Evolutionary conservation across 2,888 invertebrate genomes (phyloP).

Genomic region (Dolichopus griseipennis): DNA sequence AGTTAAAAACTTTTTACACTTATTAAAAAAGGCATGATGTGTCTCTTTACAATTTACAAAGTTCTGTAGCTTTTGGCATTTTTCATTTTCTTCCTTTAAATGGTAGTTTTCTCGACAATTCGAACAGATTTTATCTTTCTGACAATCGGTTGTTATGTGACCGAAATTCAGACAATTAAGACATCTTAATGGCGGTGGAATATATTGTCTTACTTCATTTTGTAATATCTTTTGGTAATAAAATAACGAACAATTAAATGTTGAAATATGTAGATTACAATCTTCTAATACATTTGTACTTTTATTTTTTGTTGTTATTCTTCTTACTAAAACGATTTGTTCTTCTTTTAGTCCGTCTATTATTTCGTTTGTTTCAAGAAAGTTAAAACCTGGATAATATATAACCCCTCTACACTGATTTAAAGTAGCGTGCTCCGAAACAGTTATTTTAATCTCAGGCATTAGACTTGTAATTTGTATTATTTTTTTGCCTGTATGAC

Average conservation of each 20-base stretch:
- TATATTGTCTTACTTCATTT: neutral
- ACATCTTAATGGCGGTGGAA: neutral
- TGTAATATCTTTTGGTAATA: neutral
- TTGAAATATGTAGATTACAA: neutral
- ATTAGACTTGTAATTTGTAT: slow-evolving; percentile 9
- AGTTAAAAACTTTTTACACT: neutral
- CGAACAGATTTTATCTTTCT: neutral
- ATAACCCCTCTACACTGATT: slow-evolving; percentile 14
- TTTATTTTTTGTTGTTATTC: neutral
- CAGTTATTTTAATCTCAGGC: neutral
- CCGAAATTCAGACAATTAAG: neutral
- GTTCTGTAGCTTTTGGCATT: neutral
- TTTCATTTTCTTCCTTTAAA: neutral
- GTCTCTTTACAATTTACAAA: neutral
- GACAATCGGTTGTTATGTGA: neutral
- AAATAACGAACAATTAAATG: neutral
- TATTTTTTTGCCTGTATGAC: slow-evolving; percentile 14
- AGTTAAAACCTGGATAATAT: slow-evolving; percentile 7
- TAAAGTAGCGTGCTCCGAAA: slow-evolving; percentile 14
- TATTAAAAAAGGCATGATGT: too few relatives aligned
- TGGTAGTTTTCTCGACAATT: neutral
- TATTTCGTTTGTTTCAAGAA: neutral
- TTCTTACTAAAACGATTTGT: neutral
- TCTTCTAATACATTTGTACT: neutral
- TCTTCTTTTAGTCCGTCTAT: neutral